Percentiles rank a stretch among this genome's conserved stretches.
These are phyloP conservation scores for Drosophila borealis DNA, from an alignment of 2,888 invertebrate species.

Conservation along the genomic window DNA sequence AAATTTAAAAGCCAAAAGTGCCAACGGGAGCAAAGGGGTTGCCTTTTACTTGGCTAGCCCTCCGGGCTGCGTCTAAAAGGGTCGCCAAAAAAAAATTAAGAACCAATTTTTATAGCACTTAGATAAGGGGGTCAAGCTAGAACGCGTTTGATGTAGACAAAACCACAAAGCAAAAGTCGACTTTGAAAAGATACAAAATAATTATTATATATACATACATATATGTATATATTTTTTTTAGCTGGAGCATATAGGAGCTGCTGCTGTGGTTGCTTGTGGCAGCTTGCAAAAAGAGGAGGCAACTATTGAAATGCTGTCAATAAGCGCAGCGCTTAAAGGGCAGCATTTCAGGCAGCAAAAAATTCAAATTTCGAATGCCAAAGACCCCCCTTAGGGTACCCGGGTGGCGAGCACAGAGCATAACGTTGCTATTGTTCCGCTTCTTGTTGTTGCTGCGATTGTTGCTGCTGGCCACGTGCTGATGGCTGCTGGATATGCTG, in stretches of 20 bases:
- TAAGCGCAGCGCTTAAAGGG: constrained; percentile 33
- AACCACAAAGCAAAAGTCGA: constrained; percentile 52
- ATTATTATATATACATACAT: not conserved
- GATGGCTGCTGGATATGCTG: constrained; percentile 72
- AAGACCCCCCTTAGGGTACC: not conserved
- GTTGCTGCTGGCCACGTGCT: constrained; percentile 55
- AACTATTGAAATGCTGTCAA: constrained; percentile 60
- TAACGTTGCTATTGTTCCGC: constrained; percentile 2
- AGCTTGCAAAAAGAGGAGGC: constrained; percentile 1
- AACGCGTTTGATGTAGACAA: constrained; percentile 67
- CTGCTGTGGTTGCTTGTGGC: constrained; percentile 3
- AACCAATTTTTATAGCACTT: constrained; percentile 57
- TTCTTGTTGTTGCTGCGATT: constrained; percentile 2
- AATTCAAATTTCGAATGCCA: constrained; percentile 60
- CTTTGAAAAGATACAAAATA: constrained; percentile 2
- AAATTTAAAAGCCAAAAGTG: constrained; percentile 59
- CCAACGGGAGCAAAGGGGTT: constrained; percentile 15
- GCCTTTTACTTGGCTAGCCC: constrained; percentile 2
- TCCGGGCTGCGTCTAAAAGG: constrained; percentile 20
- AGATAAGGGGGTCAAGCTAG: constrained; percentile 36
- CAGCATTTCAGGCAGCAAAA: constrained; percentile 23
- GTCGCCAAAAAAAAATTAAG: constrained; percentile 37
- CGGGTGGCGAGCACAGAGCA: not conserved
- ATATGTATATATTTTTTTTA: constrained; percentile 14
- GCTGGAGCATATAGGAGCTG: constrained; percentile 11